Base-by-base conservation (phyloP, 2,888 invertebrate species). In the Drosophila nr. medialis region DNA sequence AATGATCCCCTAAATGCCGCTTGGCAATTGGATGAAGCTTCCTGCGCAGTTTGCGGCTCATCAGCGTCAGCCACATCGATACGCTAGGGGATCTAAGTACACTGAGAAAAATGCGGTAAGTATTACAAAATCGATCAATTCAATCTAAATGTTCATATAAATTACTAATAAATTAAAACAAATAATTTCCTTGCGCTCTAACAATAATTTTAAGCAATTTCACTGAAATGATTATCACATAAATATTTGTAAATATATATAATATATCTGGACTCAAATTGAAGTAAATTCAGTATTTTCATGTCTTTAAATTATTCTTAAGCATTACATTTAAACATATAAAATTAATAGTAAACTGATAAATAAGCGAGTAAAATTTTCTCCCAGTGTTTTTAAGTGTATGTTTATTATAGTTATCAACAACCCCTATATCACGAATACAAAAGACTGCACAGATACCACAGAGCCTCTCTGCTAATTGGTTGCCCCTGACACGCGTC, bases 21-120 rank as follows among this genome's bases (percentile, higher is more conserved):
- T 70, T 88, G 83, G 85, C 90, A 90, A 82, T 79, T 68, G 75
- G 64, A 64, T 67, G 90, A 69, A 71, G 90, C 81, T 90, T 90
- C 84, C 84, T 84, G 84, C 83, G 69, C 84, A 68, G 88, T 90
- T 90, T 90, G 85, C 82, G 85, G 89, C 85, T 85, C 90, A 85
- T 85, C 85, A 85, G 87, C 68, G 89, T 89, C 90, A 83, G 61
- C 69, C 69, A 69, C 64, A 71, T 53, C 50, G 65, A 64, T 18
- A 29, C 40, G 55, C 50, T 34, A 13, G 11, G 36, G 58, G 51
- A 65, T 59, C 40, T 49, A 29, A 54, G 13, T 64, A 30, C 77
- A 77, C 73, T 64, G 66, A 27, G 15, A 38, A 49, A 63, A 58
- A 69, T 13, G 30, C 1, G 7, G 18, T 11, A 27, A 54, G 2